A percentile compares a stretch with the other conserved stretches of the same genome.
phyloP scores from a whole-genome alignment of 2,113 vertebrate species.

The Merops nubicus region DNA sequence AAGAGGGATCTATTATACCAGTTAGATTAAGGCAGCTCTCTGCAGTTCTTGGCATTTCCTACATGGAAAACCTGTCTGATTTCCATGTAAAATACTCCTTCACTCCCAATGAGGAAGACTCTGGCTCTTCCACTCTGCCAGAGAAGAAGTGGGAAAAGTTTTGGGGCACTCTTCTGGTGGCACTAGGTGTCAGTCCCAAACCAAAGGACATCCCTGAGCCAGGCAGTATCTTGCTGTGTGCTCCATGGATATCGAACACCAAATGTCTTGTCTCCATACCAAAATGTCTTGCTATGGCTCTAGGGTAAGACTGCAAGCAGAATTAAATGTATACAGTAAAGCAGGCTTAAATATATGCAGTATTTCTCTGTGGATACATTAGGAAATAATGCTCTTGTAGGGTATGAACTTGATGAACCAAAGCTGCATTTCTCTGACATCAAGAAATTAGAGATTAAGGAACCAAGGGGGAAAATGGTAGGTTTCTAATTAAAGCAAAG shows the following conservation, averaged over 20 bases:
- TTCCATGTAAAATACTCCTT: neutral
- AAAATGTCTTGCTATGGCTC: neutral
- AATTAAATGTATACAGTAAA: neutral
- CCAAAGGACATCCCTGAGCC: neutral
- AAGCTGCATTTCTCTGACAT: neutral
- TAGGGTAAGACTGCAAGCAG: neutral
- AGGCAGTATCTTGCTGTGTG: neutral
- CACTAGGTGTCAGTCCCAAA: neutral
- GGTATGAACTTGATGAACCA: neutral
- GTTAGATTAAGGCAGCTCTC: neutral
- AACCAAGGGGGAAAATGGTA: neutral
- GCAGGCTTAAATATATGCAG: neutral
- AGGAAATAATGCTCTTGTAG: neutral
- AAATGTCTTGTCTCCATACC: neutral
- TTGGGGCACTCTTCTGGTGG: neutral
- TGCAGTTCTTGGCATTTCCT: neutral
- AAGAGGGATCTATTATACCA: rapidly evolving
- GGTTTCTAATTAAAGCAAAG: neutral
- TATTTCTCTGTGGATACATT: neutral
- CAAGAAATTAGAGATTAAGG: neutral
- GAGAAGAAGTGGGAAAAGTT: neutral
- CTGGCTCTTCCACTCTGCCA: neutral
- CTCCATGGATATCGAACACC: neutral
- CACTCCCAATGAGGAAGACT: neutral
- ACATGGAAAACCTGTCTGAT: neutral